These are phyloP conservation scores for Buteo buteo DNA, from an alignment of 2,113 vertebrate species.

Conservation along the genomic window DNA sequence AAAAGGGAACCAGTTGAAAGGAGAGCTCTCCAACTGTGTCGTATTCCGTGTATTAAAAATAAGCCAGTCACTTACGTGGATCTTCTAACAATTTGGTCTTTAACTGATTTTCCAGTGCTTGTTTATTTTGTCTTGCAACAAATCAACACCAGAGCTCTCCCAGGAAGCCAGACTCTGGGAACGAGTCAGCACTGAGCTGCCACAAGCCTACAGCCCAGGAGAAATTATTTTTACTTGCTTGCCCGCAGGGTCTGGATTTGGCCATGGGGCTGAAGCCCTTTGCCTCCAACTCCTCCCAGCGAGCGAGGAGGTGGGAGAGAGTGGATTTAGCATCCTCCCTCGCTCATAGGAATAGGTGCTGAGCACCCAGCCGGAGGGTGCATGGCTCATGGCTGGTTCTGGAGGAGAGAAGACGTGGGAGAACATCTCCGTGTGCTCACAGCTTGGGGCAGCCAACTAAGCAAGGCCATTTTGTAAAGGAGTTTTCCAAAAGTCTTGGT, in stretches of 20 bases:
- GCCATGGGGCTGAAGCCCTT: neutral
- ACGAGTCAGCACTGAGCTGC: accelerated
- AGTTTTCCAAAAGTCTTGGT: neutral
- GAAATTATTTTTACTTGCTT: neutral
- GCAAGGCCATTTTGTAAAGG: neutral
- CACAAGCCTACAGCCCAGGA: neutral
- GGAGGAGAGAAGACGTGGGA: neutral
- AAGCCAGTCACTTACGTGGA: neutral
- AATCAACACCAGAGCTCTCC: neutral
- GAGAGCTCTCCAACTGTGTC: neutral
- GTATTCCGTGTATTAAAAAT: neutral
- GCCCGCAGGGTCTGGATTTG: neutral
- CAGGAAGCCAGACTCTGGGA: neutral
- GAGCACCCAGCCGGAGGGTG: accelerated
- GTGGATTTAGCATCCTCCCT: neutral
- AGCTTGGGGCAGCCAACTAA: neutral
- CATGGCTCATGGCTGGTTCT: neutral
- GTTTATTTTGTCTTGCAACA: neutral
- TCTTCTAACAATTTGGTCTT: neutral
- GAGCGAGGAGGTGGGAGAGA: neutral
- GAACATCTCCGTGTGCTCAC: accelerated
- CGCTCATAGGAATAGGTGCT: neutral
- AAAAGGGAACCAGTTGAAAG: conserved; percentile 20
- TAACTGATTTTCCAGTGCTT: neutral
- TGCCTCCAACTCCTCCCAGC: neutral